Conservation (phyloP, 2,797 vertebrate genomes). For the Lutjanus campechanus region DNA sequence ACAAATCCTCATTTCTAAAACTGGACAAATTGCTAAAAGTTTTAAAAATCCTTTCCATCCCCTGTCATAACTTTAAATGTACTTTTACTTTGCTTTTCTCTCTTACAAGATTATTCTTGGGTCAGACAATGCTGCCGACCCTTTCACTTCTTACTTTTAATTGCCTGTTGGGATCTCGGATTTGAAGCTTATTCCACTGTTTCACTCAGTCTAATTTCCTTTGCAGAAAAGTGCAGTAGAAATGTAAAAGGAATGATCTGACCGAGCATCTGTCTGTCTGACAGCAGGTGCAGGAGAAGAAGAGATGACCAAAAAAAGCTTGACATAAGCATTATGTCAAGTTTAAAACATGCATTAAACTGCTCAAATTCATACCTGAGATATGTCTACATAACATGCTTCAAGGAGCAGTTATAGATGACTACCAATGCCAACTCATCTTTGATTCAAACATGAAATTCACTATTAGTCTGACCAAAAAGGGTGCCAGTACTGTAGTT, state of each 20-base stretch:
- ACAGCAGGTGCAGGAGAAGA: constrained; percentile 5
- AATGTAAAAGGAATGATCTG: constrained; percentile 22
- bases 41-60: constrained; percentile 8
- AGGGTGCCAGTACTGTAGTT: no score
- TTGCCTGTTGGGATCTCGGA: constrained; percentile 52
- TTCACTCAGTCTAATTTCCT: constrained; percentile 39
- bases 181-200: constrained; percentile 35
- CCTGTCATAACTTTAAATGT: constrained; percentile 40
- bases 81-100: constrained; percentile 40
- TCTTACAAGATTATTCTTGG: constrained; percentile 46
- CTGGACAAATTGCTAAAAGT: constrained; percentile 22
- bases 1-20: constrained; percentile 37
- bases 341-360: not conserved
- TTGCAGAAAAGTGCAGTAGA: constrained; percentile 25
- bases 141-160: constrained; percentile 63
- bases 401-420: not conserved
- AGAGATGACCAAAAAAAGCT: not conserved
- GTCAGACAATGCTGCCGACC: constrained; percentile 29
- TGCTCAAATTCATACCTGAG: not conserved
- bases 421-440: not conserved
- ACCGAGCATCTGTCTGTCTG: not conserved
- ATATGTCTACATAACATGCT: not conserved
- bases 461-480: not conserved
- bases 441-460: not conserved
- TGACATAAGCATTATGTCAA: no score